Evolutionary conservation across 2,888 invertebrate species (phyloP), one percentile per base, ranked within the genome.

Genomic region (Noctua janthe): DNA sequence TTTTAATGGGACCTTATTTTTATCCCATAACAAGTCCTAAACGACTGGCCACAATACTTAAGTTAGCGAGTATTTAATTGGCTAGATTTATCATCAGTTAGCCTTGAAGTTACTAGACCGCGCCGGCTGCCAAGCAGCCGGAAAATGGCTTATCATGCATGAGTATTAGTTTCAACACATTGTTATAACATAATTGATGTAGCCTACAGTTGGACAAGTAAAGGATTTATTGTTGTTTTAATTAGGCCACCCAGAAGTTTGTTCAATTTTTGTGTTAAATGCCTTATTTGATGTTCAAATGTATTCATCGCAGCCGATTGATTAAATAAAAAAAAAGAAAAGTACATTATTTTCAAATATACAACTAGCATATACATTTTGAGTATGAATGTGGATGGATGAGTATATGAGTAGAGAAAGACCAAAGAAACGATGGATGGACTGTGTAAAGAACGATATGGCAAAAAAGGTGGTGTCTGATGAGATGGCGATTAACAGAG

Each of bases 91-190:
- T 87, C 81, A 81, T 66, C 29, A 51, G 39, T 43, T 73, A 86
- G 71, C 91, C 92, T 92, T 91, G 90, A 8, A 74, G 70, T 74
- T 90, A 92, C 77, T 88, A 90, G 92, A 92, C 90, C 90, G 85
- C 67, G 67, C 69, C 47, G 81, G 51, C 71, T 76, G 75, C 64
- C 66, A 71, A 88, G 88, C 75, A 86, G 74, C 87, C 87, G 90
- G 88, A 90, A 89, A 87, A 89, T 88, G 47, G 39, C 8, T 43
- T 81, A 79, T 84, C 80, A 84, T 87, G 78, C 75, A 29, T 69
- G n/a, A 20, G 78, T 71, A 77, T 82, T 67, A 69, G 62, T 87
- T 87, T 85, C 86, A 84, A 87, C 79, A 84, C 81, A 71, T 81
- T 81, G 78, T 85, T 79, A 51, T 6, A 69, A 39, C 56, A 64